Conservation (phyloP, 2,888 invertebrate species). For the Pterostichus niger region DNA sequence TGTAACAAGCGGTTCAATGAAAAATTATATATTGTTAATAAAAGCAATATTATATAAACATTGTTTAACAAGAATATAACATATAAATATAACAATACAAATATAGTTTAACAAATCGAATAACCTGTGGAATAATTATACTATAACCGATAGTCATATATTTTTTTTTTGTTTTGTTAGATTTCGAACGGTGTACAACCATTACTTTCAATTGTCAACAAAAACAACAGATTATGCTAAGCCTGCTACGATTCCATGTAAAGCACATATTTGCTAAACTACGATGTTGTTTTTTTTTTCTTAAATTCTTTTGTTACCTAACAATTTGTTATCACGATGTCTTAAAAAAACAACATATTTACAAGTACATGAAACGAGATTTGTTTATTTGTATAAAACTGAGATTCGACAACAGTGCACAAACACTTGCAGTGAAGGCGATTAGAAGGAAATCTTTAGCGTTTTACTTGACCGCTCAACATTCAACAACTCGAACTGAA, state of each 20-base stretch:
- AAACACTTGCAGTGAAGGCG: conserved; percentile 47
- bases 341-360: conserved; percentile 58
- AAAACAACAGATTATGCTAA: conserved; percentile 52
- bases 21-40: not conserved
- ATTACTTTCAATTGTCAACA: conserved; percentile 39
- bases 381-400: conserved; percentile 32
- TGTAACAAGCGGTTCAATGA: no score
- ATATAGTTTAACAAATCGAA: conserved; percentile 9
- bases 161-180: not conserved
- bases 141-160: not conserved
- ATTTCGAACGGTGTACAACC: not conserved
- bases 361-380: not conserved
- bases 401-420: conserved; percentile 1
- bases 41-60: no score
- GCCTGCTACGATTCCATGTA: conserved; percentile 62
- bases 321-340: conserved; percentile 53
- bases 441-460: conserved; percentile 22
- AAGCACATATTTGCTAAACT: conserved; percentile 65
- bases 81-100: conserved; percentile 1
- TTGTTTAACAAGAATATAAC: conserved; percentile 4
- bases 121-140: not conserved
- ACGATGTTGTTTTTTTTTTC: conserved; percentile 39
- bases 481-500: no score
- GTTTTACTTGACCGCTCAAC: not conserved
- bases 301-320: not conserved